Evolutionary conservation across 2,797 vertebrate genomes (phyloP), one percentile per base, ranked within the genome.

Genomic region (Hydrolagus colliei): DNA sequence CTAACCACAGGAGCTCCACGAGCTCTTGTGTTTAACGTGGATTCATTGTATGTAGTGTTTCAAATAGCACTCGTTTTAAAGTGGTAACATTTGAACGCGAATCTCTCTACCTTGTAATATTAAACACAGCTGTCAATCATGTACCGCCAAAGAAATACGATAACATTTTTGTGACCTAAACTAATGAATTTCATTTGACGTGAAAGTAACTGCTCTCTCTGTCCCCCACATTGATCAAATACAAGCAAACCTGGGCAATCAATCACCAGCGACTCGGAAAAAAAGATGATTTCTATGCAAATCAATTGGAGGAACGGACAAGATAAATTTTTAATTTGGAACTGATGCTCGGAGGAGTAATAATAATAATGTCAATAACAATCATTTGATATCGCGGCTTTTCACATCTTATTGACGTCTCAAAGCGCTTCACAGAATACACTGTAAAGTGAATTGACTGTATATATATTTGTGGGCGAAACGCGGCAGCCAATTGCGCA

Each of bases 211-310:
- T 20, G 32, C 74, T n/a, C 52, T 77, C 5, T 0, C 3, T 77
- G 74, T 41, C 41, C 75, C 9, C 2, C 75, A 52, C 12, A 20
- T 2, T 77, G 2, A 8, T n/a, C n/a, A 61, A 61, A 22, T 61
- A 52, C 10, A 77, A 20, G 12, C 52, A 20, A 77, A 59, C 9
- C 18, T 0, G 74, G 9, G 6, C 16, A 61, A 77, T 27, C n/a
- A 59, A 61, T 16, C n/a, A 20, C 1, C 75, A 41, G 18, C 59
- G 75, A 41, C 52, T n/a, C 35, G 12, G 75, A 11, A 77, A 74
- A 77, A 74, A 52, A 52, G 75, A 1, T 61, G 75, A 77, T 77
- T 77, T 77, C 35, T 61, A 77, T 61, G 75, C 20, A 77, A 77
- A 61, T 61, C 75, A 7, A n/a, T 16, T 77, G 9, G 9, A 59